These are phyloP conservation scores for Symphodus melops DNA, from an alignment of 2,113 vertebrate genomes.

Conservation along the genomic window DNA sequence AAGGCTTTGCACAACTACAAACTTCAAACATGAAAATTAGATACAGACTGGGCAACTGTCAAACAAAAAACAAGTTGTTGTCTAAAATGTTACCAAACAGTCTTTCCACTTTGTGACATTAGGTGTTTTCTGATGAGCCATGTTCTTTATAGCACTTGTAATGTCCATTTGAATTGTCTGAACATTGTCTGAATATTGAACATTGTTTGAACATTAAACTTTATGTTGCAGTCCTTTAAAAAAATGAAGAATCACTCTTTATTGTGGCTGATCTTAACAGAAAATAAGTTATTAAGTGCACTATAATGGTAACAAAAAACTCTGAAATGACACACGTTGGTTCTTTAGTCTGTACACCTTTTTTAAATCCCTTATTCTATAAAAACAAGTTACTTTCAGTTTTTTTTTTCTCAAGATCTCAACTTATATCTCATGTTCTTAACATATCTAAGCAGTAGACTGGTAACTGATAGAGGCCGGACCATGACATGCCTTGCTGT, in stretches of 20 bases:
- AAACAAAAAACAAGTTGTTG: neutral
- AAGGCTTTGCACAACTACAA: neutral
- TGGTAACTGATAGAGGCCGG: too few relatives aligned
- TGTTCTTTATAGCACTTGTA: neutral
- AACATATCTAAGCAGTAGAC: too few relatives aligned
- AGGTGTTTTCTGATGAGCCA: neutral
- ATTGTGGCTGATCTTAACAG: neutral
- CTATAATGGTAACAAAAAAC: neutral
- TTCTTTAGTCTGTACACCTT: too few relatives aligned
- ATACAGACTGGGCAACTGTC: neutral
- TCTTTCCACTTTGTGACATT: neutral
- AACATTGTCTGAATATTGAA: conserved; percentile 3
- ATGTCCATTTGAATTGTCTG: neutral
- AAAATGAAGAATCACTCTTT: neutral
- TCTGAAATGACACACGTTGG: too few relatives aligned
- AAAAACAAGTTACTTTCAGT: too few relatives aligned
- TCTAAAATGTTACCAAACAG: neutral
- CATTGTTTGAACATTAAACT: too few relatives aligned
- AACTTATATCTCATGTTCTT: too few relatives aligned
- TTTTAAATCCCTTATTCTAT: too few relatives aligned
- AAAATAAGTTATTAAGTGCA: neutral
- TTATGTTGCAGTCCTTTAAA: neutral
- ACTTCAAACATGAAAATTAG: conserved; percentile 5
- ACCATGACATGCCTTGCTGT: too few relatives aligned
- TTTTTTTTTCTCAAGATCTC: too few relatives aligned